Evolutionary conservation across 2,797 vertebrate genomes (phyloP).

Genomic region (Alectoris magna): DNA sequence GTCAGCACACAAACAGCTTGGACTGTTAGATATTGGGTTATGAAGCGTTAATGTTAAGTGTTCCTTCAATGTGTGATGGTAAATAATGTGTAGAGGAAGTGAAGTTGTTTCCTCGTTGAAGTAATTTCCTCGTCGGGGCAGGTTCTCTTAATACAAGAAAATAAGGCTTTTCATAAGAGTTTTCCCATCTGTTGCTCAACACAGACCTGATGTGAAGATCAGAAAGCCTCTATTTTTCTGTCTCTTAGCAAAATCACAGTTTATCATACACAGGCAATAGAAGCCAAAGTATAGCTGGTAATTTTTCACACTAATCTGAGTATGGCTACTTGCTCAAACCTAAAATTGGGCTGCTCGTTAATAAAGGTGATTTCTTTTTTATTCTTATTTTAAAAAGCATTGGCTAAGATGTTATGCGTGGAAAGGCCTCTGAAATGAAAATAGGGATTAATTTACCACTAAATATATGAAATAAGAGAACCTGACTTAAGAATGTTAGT

Average conservation of each 20-base stretch:
- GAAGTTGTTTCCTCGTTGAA: not conserved
- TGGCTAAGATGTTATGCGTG: not conserved
- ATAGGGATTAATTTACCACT: not conserved
- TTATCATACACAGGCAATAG: not conserved
- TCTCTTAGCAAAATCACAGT: not conserved
- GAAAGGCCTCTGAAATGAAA: not conserved
- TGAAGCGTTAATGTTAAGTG: not conserved
- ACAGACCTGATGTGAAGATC: not conserved
- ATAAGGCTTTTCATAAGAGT: not conserved
- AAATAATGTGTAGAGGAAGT: not conserved
- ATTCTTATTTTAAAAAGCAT: not conserved
- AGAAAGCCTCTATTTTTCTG: constrained; percentile 7
- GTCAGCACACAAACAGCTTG: not conserved
- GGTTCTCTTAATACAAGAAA: not conserved
- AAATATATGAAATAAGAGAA: not conserved
- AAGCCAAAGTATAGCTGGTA: not conserved
- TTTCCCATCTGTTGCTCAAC: not conserved
- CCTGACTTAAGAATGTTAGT: not conserved
- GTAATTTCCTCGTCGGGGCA: not conserved
- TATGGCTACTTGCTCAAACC: not conserved
- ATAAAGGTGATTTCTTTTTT: not conserved
- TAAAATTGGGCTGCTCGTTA: not conserved
- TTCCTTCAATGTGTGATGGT: not conserved
- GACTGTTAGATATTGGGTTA: not conserved
- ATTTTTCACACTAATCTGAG: not conserved